These are phyloP conservation scores for Saimiri boliviensis DNA, from an alignment of 2,113 vertebrate genomes.

Conservation along the genomic window DNA sequence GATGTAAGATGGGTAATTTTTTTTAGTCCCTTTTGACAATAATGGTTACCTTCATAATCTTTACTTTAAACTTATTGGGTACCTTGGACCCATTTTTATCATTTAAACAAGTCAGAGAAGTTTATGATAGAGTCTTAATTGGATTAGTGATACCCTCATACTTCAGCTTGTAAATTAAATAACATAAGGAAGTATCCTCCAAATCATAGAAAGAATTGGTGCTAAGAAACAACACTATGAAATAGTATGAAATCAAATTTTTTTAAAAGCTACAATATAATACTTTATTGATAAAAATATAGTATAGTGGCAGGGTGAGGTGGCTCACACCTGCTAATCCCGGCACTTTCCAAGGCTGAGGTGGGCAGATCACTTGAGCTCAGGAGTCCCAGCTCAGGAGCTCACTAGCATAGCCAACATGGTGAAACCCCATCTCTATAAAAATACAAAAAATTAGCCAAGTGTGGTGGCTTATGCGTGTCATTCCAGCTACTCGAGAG, in stretches of 20 bases:
- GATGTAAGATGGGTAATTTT: background rate
- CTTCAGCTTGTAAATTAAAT: background rate
- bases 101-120: background rate
- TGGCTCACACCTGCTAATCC: no score
- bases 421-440: no score
- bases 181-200: background rate
- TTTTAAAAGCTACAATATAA: background rate
- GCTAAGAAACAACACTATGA: background rate
- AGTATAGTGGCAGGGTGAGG: no score
- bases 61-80: background rate
- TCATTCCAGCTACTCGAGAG: no score
- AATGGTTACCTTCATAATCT: background rate
- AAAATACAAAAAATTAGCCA: no score
- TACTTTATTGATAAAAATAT: background rate
- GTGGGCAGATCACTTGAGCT: no score
- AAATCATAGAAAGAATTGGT: background rate
- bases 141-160: background rate
- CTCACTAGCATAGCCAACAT: no score
- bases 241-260: background rate
- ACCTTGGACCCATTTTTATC: background rate
- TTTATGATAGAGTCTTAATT: background rate
- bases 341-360: no score
- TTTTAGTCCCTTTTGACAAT: background rate
- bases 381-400: no score
- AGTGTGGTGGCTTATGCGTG: no score